Conservation (phyloP, 2,888 invertebrate genomes). For the Thymelicus sylvestris region DNA sequence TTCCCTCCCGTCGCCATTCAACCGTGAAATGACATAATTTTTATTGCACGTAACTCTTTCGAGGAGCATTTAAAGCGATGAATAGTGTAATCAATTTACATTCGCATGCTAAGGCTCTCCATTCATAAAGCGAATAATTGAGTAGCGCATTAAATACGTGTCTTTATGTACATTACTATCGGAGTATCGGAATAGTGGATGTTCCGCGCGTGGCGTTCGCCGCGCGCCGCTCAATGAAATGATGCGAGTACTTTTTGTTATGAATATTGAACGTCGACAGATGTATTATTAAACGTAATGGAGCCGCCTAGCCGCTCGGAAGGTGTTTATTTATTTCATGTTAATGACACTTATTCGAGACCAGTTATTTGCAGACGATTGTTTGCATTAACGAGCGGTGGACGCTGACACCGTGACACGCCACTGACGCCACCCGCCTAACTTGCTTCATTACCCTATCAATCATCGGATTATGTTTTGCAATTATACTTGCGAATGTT, state of each 20-base stretch:
- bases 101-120: conserved; percentile 32
- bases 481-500: not conserved
- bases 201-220: conserved; percentile 8
- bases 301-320: conserved; percentile 16
- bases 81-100: conserved; percentile 35
- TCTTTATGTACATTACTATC: conserved; percentile 29
- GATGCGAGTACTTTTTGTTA: conserved; percentile 29
- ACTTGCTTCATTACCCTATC: not conserved
- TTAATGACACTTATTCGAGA: conserved; percentile 33
- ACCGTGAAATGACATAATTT: conserved; percentile 37
- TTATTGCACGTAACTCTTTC: conserved; percentile 36
- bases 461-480: not conserved
- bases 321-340: conserved; percentile 14
- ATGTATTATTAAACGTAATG: conserved; percentile 30
- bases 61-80: conserved; percentile 31
- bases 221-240: conserved; percentile 18
- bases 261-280: conserved; percentile 22
- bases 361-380: conserved; percentile 2
- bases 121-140: conserved; percentile 37
- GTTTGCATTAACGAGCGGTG: not conserved
- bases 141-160: conserved; percentile 31
- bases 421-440: too few relatives aligned
- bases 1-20: conserved; percentile 30
- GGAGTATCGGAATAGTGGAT: conserved; percentile 1
- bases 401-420: too few relatives aligned